phyloP scores from a whole-genome alignment of 1,140 invertebrate species.

The Cydia splendana region DNA sequence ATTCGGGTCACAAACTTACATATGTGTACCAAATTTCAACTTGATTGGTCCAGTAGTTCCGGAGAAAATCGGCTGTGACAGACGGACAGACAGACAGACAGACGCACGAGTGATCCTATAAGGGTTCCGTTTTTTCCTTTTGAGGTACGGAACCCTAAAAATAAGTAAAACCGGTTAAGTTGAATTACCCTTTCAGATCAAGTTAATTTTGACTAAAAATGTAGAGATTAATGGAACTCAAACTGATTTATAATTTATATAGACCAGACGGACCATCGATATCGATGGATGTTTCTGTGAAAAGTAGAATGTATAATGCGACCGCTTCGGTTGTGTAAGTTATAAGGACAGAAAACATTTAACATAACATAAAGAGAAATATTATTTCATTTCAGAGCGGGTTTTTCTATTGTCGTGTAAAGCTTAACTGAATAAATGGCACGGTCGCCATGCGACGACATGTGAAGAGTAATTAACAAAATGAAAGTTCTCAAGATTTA shows the following conservation, averaged over 20 bases:
- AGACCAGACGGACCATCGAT: neutral
- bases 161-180: neutral
- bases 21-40: too few relatives aligned
- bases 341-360: neutral
- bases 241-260: neutral
- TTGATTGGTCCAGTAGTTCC: too few relatives aligned
- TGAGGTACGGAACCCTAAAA: too few relatives aligned
- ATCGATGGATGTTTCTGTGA: neutral
- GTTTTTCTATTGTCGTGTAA: neutral
- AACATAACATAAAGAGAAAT: neutral
- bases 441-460: slow-evolving; percentile 2
- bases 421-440: neutral
- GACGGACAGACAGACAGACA: too few relatives aligned
- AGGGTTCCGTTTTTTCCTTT: too few relatives aligned
- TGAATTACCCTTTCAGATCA: neutral
- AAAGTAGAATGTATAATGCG: neutral
- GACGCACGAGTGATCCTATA: too few relatives aligned
- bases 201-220: neutral
- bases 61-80: too few relatives aligned
- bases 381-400: neutral
- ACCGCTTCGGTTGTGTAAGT: neutral
- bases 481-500: neutral
- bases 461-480: too few relatives aligned
- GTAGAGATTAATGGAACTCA: neutral
- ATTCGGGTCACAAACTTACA: too few relatives aligned